phyloP scores from a whole-genome alignment of 1,140 invertebrate genomes.

The Drosophila mayri region DNA sequence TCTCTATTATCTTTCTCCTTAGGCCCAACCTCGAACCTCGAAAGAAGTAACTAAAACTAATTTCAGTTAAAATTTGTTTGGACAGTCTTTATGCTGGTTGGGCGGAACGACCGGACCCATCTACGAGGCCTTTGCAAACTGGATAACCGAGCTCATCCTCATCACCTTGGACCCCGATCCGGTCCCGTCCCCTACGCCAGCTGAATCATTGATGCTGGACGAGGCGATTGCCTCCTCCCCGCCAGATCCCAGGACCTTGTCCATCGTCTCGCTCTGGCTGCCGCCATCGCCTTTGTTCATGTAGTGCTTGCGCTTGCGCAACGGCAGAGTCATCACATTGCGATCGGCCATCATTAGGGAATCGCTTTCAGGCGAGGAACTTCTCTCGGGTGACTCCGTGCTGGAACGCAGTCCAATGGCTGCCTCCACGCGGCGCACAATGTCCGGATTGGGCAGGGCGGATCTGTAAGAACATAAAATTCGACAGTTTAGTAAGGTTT shows the following conservation, averaged over 20 bases:
- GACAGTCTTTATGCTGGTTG: constrained; percentile 76
- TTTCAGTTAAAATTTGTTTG: constrained; percentile 75
- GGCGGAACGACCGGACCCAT: constrained; percentile 26
- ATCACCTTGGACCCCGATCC: constrained; percentile 78
- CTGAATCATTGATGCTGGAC: constrained; percentile 1
- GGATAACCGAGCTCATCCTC: constrained; percentile 92
- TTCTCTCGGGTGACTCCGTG: constrained; percentile 86
- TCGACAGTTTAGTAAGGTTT: background rate
- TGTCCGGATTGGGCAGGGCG: constrained; percentile 87
- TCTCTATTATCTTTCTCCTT: constrained; percentile 4
- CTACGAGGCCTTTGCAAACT: constrained; percentile 91
- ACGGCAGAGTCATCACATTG: constrained; percentile 89
- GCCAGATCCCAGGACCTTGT: constrained; percentile 1
- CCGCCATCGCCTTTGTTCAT: constrained; percentile 88
- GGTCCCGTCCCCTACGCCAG: constrained; percentile 13
- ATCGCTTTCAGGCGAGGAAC: constrained; percentile 87
- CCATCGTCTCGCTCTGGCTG: constrained; percentile 9
- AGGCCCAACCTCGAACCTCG: constrained; percentile 23
- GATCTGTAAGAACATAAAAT: constrained; percentile 61
- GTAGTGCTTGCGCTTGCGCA: constrained; percentile 92
- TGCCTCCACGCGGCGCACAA: constrained; percentile 89
- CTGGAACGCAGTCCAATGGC: constrained; percentile 88
- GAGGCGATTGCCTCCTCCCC: constrained; percentile 30
- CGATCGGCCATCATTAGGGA: constrained; percentile 86
- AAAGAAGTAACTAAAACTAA: constrained; percentile 57